A percentile compares a stretch with the other conserved stretches of the same genome.
These are phyloP conservation scores for Chrysolophus pictus DNA, from an alignment of 2,797 vertebrate genomes.

Conservation along the genomic window DNA sequence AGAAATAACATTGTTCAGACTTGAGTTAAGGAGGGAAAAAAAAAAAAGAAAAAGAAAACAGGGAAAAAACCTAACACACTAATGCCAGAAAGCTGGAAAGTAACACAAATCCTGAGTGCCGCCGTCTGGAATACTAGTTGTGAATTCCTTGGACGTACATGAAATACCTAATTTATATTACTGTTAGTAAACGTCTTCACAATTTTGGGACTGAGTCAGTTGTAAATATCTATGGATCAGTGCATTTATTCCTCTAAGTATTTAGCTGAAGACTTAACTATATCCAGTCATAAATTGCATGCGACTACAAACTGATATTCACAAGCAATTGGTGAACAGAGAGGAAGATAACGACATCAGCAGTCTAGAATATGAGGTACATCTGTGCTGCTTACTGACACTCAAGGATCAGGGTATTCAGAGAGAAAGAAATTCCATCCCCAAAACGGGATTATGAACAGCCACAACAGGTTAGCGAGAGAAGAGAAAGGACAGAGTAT, in stretches of 20 bases:
- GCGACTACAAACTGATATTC: not conserved
- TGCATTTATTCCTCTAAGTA: not conserved
- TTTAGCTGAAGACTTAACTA: not conserved
- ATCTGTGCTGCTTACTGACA: not conserved
- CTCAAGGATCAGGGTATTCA: not conserved
- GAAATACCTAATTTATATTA: not conserved
- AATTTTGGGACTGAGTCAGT: not conserved
- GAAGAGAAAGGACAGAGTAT: not conserved
- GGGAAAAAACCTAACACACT: not conserved
- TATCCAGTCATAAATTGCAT: not conserved
- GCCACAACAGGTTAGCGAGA: not conserved
- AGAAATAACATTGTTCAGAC: conserved; percentile 11
- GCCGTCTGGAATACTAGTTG: not conserved
- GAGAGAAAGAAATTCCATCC: not conserved
- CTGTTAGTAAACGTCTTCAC: not conserved
- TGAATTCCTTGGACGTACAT: not conserved
- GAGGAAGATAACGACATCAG: not conserved
- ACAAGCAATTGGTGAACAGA: not conserved
- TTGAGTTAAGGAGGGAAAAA: not conserved
- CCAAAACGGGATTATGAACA: not conserved
- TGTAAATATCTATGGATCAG: not conserved
- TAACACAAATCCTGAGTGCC: not conserved
- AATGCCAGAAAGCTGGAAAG: not conserved
- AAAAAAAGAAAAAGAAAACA: not conserved
- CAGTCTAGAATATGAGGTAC: not conserved